A percentile compares a stretch with the other conserved stretches of the same genome.
These are phyloP conservation scores for Buteo buteo DNA, from an alignment of 2,113 vertebrate species.

Conservation along the genomic window DNA sequence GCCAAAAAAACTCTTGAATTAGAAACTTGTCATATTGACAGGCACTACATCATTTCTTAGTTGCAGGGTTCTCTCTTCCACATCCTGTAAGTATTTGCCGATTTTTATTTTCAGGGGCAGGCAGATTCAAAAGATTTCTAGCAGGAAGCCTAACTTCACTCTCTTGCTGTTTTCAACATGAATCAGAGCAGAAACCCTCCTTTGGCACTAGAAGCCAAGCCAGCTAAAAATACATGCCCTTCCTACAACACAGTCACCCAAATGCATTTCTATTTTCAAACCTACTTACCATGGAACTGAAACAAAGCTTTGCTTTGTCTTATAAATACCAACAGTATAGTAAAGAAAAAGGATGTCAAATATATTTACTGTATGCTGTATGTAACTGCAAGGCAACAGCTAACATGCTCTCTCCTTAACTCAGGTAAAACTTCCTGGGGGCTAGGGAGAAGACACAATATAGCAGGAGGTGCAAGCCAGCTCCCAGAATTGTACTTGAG, in stretches of 20 bases:
- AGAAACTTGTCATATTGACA: neutral
- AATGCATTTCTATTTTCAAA: neutral
- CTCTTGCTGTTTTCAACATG: neutral
- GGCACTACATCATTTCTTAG: neutral
- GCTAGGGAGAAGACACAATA: neutral
- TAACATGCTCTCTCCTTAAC: neutral
- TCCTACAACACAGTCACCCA: neutral
- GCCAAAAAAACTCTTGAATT: neutral
- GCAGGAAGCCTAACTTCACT: neutral
- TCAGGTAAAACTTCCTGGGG: neutral
- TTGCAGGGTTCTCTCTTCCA: neutral
- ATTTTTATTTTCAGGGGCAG: neutral
- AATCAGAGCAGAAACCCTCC: neutral
- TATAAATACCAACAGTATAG: neutral
- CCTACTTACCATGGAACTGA: neutral
- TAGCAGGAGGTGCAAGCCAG: neutral
- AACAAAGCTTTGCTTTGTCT: neutral
- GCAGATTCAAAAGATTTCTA: neutral
- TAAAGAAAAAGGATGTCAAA: neutral
- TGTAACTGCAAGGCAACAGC: neutral
- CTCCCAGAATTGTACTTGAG: neutral
- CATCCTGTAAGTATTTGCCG: neutral
- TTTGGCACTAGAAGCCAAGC: neutral
- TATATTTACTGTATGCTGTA: neutral
- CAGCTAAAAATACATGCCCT: slow-evolving; percentile 3